Percentiles rank a stretch among this genome's conserved stretches.
Conservation (phyloP, 2,113 vertebrate species). For the Phaethornis superciliosus region DNA sequence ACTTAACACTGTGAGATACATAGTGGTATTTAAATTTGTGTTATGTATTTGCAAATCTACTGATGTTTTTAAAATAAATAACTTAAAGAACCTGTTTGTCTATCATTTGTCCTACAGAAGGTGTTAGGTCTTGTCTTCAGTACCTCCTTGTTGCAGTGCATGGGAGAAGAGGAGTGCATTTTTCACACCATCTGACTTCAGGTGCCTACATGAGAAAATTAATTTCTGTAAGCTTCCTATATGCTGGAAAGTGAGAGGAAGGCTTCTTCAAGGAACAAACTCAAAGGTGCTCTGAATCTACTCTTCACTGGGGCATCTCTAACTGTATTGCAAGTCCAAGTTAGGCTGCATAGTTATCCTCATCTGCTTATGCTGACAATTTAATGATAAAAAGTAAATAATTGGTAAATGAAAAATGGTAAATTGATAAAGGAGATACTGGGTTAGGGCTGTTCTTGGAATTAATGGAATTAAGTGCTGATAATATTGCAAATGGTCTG, state of each 20-base stretch:
- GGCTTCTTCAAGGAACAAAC: not conserved
- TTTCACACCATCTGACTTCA: not conserved
- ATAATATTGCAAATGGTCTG: not conserved
- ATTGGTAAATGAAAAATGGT: not conserved
- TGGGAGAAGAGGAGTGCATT: not conserved
- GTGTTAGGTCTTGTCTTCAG: not conserved
- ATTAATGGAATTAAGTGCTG: not conserved
- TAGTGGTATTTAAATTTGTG: not conserved
- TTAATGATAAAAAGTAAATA: not conserved
- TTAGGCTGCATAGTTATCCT: not conserved
- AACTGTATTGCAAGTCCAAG: not conserved
- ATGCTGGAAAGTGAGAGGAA: not conserved
- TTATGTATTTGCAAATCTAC: not conserved
- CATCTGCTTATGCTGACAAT: not conserved
- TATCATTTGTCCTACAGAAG: not conserved
- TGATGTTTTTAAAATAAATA: not conserved
- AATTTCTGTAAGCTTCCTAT: not conserved
- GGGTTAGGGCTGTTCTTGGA: too few relatives aligned
- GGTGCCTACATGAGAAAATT: not conserved
- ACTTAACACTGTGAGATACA: not conserved
- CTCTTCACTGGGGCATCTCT: not conserved
- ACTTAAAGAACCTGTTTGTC: not conserved
- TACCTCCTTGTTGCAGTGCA: not conserved
- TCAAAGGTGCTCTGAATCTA: not conserved
- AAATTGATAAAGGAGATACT: not conserved